Conservation (phyloP, 1,140 invertebrate genomes). For the Plutomurus gul region DNA sequence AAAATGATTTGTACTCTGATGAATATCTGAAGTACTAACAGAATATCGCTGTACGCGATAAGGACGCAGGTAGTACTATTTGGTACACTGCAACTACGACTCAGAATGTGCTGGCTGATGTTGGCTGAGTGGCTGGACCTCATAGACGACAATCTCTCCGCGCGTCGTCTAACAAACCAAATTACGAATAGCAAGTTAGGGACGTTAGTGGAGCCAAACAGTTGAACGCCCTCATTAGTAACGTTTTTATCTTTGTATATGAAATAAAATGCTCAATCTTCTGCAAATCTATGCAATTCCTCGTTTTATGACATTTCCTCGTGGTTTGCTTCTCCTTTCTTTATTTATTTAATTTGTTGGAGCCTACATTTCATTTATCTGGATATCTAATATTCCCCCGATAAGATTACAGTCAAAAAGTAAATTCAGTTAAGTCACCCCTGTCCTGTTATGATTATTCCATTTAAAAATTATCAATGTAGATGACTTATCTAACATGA, state of each 20-base stretch:
- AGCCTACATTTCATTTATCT: not conserved
- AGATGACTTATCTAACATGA: no score
- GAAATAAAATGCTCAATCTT: not conserved
- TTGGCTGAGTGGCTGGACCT: no score
- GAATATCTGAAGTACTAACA: no score
- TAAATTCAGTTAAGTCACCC: not conserved
- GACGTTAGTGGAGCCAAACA: not conserved
- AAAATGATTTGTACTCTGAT: not conserved
- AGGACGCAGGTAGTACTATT: no score
- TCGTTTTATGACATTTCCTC: not conserved
- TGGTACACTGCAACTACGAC: no score
- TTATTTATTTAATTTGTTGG: no score
- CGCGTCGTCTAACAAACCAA: not conserved
- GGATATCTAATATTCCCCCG: not conserved
- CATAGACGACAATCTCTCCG: no score
- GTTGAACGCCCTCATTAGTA: conserved; percentile 1
- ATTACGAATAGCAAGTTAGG: not conserved
- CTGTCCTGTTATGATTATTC: no score
- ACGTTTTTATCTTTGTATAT: not conserved
- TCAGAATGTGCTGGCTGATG: no score
- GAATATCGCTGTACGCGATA: no score
- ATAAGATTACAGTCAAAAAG: not conserved
- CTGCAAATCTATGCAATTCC: not conserved
- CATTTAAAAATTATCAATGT: no score
- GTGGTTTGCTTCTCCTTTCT: no score